A percentile compares a stretch with the other conserved stretches of the same genome.
Evolutionary conservation across 1,140 invertebrate genomes (phyloP).

Genomic region (Ridgeia piscesae): DNA sequence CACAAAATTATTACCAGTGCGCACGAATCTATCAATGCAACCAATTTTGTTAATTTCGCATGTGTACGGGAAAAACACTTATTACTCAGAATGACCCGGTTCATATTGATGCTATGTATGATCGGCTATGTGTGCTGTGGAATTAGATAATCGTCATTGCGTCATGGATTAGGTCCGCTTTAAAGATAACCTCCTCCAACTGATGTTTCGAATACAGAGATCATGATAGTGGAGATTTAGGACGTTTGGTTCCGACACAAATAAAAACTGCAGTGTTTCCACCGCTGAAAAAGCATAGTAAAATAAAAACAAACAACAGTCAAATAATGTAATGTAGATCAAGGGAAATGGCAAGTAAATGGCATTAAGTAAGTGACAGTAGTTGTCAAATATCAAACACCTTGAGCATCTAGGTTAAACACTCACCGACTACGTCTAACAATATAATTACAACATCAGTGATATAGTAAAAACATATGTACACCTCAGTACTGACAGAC

Average conservation of each 20-base stretch:
- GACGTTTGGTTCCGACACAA: not conserved
- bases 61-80: not conserved
- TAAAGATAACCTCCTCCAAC: not conserved
- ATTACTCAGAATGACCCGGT: not conserved
- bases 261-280: not conserved
- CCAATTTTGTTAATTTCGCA: not conserved
- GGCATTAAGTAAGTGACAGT: too few relatives aligned
- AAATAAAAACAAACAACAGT: not conserved
- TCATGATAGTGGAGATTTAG: not conserved
- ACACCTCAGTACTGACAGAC: not conserved
- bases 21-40: not conserved
- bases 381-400: not conserved
- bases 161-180: not conserved
- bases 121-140: not conserved
- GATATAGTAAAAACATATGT: slow-evolving; percentile 1
- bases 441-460: not conserved
- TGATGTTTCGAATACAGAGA: not conserved
- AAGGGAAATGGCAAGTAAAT: slow-evolving; percentile 5
- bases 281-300: not conserved
- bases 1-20: not conserved
- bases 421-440: not conserved
- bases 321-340: not conserved
- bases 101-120: not conserved
- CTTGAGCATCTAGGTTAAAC: not conserved
- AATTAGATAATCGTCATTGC: not conserved